A percentile compares a stretch with the other conserved stretches of the same genome.
Evolutionary conservation across 1,140 invertebrate species (phyloP).

Genomic region (Apis laboriosa): DNA sequence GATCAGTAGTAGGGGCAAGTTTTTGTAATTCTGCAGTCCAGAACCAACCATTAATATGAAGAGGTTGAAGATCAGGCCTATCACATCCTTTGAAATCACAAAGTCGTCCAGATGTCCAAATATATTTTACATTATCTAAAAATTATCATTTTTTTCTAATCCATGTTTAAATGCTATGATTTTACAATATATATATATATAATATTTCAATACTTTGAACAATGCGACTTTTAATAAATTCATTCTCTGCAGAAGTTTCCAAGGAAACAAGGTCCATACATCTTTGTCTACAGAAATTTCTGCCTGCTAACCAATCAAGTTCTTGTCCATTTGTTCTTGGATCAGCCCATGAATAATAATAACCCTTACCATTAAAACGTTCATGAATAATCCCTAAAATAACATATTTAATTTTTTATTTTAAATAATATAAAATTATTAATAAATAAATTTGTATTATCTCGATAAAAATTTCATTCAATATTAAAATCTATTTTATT

Average conservation of each 20-base stretch:
- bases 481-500: neutral
- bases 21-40: conserved; percentile 92
- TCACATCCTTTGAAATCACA: conserved; percentile 93
- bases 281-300: conserved; percentile 91
- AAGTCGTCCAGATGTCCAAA: conserved; percentile 92
- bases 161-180: neutral
- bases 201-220: conserved; percentile 83
- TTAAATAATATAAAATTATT: conserved; percentile 2
- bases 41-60: conserved; percentile 92
- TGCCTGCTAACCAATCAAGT: conserved; percentile 89
- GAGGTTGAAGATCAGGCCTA: conserved; percentile 88
- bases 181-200: neutral
- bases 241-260: conserved; percentile 90
- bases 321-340: conserved; percentile 86
- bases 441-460: neutral
- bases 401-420: conserved; percentile 12
- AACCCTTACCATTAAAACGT: conserved; percentile 84
- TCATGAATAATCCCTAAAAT: conserved; percentile 80
- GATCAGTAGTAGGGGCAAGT: conserved; percentile 87
- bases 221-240: conserved; percentile 89
- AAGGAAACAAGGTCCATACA: conserved; percentile 93
- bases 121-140: conserved; percentile 86
- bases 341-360: conserved; percentile 93
- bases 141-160: conserved; percentile 35
- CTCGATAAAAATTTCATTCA: neutral